Percentiles rank a stretch among this genome's conserved stretches.
Conservation (phyloP, 2,113 vertebrate genomes). For the Scortum barcoo region DNA sequence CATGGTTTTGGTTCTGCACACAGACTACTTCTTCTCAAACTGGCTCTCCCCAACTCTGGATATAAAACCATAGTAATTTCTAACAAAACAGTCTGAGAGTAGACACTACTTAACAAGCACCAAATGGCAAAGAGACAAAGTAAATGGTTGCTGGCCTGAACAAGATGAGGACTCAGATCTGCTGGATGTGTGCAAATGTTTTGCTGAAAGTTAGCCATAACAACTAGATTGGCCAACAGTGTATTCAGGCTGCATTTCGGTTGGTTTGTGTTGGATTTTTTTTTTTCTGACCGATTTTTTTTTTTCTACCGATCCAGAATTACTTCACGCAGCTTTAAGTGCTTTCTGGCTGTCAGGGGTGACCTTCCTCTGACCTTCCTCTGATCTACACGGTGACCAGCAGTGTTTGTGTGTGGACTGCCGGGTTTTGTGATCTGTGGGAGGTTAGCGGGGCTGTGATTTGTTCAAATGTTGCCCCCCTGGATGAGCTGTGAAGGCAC, state of each 20-base stretch:
- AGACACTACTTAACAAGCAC: background rate
- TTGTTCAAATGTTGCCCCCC: background rate
- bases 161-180: background rate
- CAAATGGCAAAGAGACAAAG: background rate
- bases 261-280: background rate
- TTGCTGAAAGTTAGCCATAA: background rate
- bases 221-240: background rate
- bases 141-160: background rate
- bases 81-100: background rate
- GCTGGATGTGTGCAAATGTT: background rate
- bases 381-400: background rate
- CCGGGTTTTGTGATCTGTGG: background rate
- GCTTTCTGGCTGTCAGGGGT: background rate
- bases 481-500: background rate
- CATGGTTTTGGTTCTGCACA: background rate
- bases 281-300: too few relatives aligned
- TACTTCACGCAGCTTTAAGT: background rate
- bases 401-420: background rate
- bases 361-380: background rate
- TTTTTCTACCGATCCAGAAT: background rate
- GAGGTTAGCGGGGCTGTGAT: background rate
- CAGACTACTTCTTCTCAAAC: background rate
- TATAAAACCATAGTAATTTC: background rate
- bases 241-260: background rate
- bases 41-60: background rate